Percentiles rank a stretch among this genome's conserved stretches.
Conservation (phyloP, 2,113 vertebrate genomes). For the Zosterops japonicus region DNA sequence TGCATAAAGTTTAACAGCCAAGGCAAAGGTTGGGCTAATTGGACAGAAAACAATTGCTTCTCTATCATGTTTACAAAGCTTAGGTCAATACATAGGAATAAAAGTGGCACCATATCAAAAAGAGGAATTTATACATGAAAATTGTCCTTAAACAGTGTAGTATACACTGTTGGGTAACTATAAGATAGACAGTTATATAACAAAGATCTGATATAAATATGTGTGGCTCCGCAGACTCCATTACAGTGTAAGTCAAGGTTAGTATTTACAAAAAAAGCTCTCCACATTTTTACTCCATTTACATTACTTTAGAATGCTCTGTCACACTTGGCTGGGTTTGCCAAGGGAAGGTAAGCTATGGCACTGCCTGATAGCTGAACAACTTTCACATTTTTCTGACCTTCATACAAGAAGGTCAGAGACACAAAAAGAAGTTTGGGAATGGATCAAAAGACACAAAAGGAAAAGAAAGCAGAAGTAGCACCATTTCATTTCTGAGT, state of each 20-base stretch:
- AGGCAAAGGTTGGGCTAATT: conserved; percentile 69
- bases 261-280: neutral
- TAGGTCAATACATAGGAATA: conserved; percentile 36
- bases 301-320: neutral
- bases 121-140: neutral
- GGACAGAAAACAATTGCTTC: conserved; percentile 70
- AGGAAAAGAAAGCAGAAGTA: neutral
- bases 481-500: neutral
- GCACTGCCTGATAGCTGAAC: neutral
- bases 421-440: neutral
- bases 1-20: conserved; percentile 74
- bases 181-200: neutral
- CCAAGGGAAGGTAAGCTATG: neutral
- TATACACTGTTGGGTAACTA: neutral
- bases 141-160: neutral
- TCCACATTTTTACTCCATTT: neutral
- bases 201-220: neutral
- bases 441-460: neutral
- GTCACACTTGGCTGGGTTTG: neutral
- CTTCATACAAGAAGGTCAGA: neutral
- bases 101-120: conserved; percentile 48
- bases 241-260: neutral
- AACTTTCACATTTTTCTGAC: neutral
- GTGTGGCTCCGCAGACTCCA: neutral
- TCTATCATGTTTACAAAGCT: conserved; percentile 67